Evolutionary conservation across 2,113 vertebrate species (phyloP).

Genomic region (Sarotherodon lohbergeri): DNA sequence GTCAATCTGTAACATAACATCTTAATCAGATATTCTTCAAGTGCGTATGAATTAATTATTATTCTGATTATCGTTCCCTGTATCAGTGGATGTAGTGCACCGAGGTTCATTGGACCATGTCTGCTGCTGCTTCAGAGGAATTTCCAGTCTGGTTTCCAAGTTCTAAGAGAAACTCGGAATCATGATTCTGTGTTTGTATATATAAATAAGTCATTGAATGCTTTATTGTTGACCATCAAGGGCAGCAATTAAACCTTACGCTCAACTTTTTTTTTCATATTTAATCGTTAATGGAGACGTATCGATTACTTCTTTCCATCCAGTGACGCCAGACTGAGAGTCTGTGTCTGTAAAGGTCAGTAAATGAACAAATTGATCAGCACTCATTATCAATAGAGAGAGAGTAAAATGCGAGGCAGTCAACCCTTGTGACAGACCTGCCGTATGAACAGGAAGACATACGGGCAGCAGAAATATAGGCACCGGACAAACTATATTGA

Average conservation of each 20-base stretch:
- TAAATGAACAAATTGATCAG: conserved; percentile 38
- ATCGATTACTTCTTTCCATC: conserved; percentile 23
- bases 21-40: conserved; percentile 25
- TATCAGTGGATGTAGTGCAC: conserved; percentile 2
- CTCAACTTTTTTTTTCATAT: conserved; percentile 1
- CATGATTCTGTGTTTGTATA: not conserved
- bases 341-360: conserved; percentile 47
- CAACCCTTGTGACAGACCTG: not conserved
- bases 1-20: not conserved
- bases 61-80: not conserved
- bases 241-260: not conserved
- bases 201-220: not conserved
- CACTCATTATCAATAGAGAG: conserved; percentile 15
- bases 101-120: not conserved
- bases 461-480: not conserved
- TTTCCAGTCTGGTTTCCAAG: not conserved
- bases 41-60: conserved; percentile 9
- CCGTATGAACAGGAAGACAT: not conserved
- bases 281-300: conserved; percentile 28
- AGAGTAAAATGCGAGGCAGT: not conserved
- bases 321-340: conserved; percentile 39
- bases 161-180: conserved; percentile 4
- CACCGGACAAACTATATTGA: conserved; percentile 30
- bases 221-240: not conserved
- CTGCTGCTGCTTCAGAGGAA: conserved; percentile 16